Percentiles rank a stretch among this genome's conserved stretches.
Conservation (phyloP, 2,888 invertebrate species). For the Calephelis perditalis region DNA sequence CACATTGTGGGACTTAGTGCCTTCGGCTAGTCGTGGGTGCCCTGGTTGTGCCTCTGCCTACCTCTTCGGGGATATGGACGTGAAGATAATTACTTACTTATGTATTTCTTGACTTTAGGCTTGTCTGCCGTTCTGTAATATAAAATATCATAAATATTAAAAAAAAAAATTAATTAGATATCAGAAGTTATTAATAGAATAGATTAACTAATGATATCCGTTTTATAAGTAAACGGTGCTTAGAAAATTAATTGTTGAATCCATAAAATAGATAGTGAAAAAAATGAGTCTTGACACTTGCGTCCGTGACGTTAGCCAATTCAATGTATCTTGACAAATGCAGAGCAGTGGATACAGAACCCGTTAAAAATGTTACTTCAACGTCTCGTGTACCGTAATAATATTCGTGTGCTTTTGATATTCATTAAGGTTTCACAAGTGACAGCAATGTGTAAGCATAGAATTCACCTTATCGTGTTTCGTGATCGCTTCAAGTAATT, state of each 20-base stretch:
- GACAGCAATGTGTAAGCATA: slow-evolving; percentile 16
- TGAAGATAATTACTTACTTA: too few relatives aligned
- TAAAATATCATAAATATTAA: too few relatives aligned
- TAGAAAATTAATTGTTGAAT: slow-evolving; percentile 42
- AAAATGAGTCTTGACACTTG: slow-evolving; percentile 60
- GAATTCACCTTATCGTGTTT: slow-evolving; percentile 8
- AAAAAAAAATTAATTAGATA: neutral
- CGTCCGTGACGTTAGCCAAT: slow-evolving; percentile 42
- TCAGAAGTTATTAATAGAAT: too few relatives aligned
- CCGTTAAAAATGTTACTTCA: slow-evolving; percentile 29
- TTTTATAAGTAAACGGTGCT: slow-evolving; percentile 62
- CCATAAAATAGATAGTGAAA: slow-evolving; percentile 46
- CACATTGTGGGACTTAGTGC: too few relatives aligned
- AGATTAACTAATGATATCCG: slow-evolving; percentile 45
- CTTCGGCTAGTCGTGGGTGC: too few relatives aligned
- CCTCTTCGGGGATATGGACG: too few relatives aligned
- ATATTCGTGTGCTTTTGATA: slow-evolving; percentile 27
- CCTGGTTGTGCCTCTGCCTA: too few relatives aligned
- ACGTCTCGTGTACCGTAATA: slow-evolving; percentile 29
- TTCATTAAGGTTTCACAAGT: slow-evolving; percentile 24
- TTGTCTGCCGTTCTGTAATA: too few relatives aligned
- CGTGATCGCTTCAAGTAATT: slow-evolving; percentile 5
- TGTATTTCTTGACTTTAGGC: too few relatives aligned
- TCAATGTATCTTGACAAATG: slow-evolving; percentile 45
- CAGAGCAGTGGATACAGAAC: slow-evolving; percentile 30